Evolutionary conservation across 2,888 invertebrate species (phyloP).

Genomic region (Blomia tropicalis): DNA sequence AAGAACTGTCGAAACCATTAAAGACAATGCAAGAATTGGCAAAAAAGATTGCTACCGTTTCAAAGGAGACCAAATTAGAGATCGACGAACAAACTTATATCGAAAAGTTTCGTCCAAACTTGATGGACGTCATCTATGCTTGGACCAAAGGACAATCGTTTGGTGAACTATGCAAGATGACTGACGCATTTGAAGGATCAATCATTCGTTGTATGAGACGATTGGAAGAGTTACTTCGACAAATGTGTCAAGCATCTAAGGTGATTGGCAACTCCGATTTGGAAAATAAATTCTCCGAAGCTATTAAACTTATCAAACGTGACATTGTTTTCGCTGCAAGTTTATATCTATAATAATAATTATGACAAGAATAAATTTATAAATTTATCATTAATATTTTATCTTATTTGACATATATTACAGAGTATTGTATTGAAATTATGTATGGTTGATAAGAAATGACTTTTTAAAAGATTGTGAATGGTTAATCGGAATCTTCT

Average conservation of each 20-base stretch:
- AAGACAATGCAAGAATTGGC: slow-evolving; percentile 87
- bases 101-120: slow-evolving; percentile 72
- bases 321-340: slow-evolving; percentile 99
- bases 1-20: slow-evolving; percentile 72
- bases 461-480: no score
- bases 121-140: slow-evolving; percentile 90
- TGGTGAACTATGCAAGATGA: slow-evolving; percentile 81
- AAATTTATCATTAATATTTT: no score
- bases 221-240: slow-evolving; percentile 81
- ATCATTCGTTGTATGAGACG: slow-evolving; percentile 76
- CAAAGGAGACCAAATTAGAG: slow-evolving; percentile 43
- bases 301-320: slow-evolving; percentile 67
- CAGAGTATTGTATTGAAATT: no score
- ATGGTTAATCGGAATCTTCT: no score
- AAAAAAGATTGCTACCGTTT: slow-evolving; percentile 71
- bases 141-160: slow-evolving; percentile 92
- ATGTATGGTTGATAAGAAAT: no score
- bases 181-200: slow-evolving; percentile 81
- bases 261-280: slow-evolving; percentile 88
- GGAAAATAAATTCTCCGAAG: slow-evolving; percentile 82
- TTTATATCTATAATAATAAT: slow-evolving; percentile 56
- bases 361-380: background rate
- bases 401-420: no score
- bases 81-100: slow-evolving; percentile 79
- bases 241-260: slow-evolving; percentile 87